Conservation (phyloP, 2,797 vertebrate genomes). For the Threskiornis aethiopicus region DNA sequence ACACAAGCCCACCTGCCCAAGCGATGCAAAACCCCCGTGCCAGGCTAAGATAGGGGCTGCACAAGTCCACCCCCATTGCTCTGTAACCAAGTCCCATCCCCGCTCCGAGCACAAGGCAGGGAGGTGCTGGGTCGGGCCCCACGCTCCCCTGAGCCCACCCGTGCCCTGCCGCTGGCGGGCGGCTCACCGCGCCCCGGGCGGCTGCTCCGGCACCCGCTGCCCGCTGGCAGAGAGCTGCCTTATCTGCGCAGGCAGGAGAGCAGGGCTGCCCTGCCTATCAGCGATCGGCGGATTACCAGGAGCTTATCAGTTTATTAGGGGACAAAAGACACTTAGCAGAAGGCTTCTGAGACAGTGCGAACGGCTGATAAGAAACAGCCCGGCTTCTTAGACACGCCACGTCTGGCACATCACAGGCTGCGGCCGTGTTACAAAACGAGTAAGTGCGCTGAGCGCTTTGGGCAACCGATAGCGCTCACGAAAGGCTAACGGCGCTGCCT, state of each 20-base stretch:
- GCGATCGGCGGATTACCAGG: conserved; percentile 11
- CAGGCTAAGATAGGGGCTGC: not conserved
- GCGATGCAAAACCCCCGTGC: accelerated
- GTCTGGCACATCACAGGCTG: not conserved
- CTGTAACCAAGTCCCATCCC: accelerated
- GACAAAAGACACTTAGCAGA: conserved; percentile 53
- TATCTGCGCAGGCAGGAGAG: conserved; percentile 24
- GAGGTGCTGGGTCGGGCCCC: not conserved
- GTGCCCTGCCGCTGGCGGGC: not conserved
- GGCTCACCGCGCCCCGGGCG: not conserved
- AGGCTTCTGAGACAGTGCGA: conserved; percentile 42
- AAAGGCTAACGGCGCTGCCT: not conserved
- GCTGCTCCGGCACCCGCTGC: not conserved
- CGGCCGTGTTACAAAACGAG: not conserved
- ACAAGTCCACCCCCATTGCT: not conserved
- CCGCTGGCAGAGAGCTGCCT: not conserved
- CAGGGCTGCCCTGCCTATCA: conserved; percentile 22
- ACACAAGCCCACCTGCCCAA: not conserved
- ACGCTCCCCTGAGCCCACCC: not conserved
- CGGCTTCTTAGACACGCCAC: not conserved
- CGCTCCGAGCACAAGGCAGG: not conserved
- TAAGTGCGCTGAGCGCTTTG: not conserved
- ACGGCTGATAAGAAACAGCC: conserved; percentile 38
- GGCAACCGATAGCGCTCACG: not conserved
- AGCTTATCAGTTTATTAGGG: conserved; percentile 47